Base-by-base conservation (phyloP, 64 coral and sea anemone genomes). In the Stichodactyla mertensii region DNA sequence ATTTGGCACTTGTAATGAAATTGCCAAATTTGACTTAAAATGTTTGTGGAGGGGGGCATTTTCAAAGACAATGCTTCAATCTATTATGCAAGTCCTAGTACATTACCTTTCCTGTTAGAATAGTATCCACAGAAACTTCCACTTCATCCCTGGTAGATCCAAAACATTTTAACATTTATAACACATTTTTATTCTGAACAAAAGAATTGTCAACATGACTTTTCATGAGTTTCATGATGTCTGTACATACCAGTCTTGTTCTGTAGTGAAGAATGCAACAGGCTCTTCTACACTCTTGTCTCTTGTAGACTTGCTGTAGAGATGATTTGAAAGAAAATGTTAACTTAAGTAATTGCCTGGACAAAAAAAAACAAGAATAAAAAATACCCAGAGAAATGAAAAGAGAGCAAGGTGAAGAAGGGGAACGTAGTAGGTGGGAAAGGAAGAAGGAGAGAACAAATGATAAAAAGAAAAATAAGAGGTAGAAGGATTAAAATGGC, bases 121-220 rank as follows among this genome's bases (percentile, higher is more conserved):
- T 62, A 56, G 84, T 89, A 80, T 98, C 95, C 18, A 98, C 87
- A 31, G 86, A 69, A 27, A 98, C 84, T 85, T 98, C 95, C 45
- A 98, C 92, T 88, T 98, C 95, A 85, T 98, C 95, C 95, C 95
- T 98, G 83, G 31, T 60, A 92, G 10, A 71, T 16, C 69, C 55
- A 51, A 85, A 54, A 57, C 84, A 0, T 31, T 31, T 69, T 51
- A 16, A 71, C 6, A 28, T 23, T 24, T n/a, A n/a, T n/a, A 71
- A 71, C 23, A 66, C 2, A 16, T 9, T 71, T 10, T 23, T 71
- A 71, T 23, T 9, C 20, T 71, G 20, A 18, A 6, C 16, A 6
- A 16, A 16, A 61, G 13, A 66, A 12, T n/a, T n/a, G 19, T 66
- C 5, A 22, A n/a, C 6, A n/a, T 66, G 22, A n/a, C 20, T 66